Evolutionary conservation across 2,113 vertebrate species (phyloP).

Genomic region (Oenanthe oenanthe): DNA sequence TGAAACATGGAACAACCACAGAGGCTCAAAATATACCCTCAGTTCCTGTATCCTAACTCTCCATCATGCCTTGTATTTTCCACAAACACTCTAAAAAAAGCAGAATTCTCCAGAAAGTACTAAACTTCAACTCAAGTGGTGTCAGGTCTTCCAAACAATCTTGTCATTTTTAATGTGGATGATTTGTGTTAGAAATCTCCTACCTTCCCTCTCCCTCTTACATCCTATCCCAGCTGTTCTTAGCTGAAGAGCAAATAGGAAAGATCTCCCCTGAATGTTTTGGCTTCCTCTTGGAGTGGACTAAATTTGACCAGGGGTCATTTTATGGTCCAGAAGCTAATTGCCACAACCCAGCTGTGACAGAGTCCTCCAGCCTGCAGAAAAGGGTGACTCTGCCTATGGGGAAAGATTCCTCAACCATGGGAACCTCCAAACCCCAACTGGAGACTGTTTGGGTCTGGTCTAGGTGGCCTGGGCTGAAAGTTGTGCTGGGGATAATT

Average conservation of each 20-base stretch:
- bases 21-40: not conserved
- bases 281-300: not conserved
- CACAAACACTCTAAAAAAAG: not conserved
- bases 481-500: not conserved
- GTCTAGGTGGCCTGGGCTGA: not conserved
- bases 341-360: not conserved
- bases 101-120: not conserved
- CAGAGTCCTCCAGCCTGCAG: not conserved
- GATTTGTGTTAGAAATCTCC: not conserved
- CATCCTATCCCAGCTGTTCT: not conserved
- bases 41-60: not conserved
- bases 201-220: not conserved
- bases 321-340: not conserved
- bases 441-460: not conserved
- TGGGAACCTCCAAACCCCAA: not conserved
- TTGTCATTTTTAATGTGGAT: not conserved
- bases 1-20: not conserved
- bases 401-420: not conserved
- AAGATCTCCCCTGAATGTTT: not conserved
- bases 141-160: not conserved
- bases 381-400: not conserved
- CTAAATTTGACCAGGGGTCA: not conserved
- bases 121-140: not conserved
- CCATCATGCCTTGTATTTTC: not conserved
- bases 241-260: not conserved